Evolutionary conservation across 1,140 invertebrate genomes (phyloP), one percentile per base, ranked within the genome.

Genomic region (Spodoptera frugiperda): DNA sequence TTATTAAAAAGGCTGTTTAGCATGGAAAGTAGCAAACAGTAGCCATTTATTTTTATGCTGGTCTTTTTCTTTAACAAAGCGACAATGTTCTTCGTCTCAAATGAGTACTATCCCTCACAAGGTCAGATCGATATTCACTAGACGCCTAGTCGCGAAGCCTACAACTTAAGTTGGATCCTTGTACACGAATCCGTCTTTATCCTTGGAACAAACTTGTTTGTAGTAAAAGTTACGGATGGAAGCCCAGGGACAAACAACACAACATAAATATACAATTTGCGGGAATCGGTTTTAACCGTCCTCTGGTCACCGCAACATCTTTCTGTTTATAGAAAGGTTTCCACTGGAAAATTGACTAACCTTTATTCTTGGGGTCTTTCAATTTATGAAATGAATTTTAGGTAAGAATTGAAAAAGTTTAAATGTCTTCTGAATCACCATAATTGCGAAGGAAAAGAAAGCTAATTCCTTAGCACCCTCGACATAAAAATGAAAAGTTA

Each of bases 181-280:
- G 57, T 61, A 61, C 17, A 17, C 57, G n/a, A 61, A 61, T 61
- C n/a, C 33, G 39, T 61, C 30, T 61, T 61, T 15, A 55, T 55
- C 19, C 12, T 15, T n/a, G 33, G 33, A 33, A 61, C 57, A 61
- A 61, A 61, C 8, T 44, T 61, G 57, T 61, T 61, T 61, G 57
- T 17, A 39, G 30, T 61, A 44, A 39, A 61, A 61, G 57, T 61
- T 61, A 61, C 57, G 57, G 30, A 39, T 39, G 57, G 33, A 61
- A 33, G 33, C n/a, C 33, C 9, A 15, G 57, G 57, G 57, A 61
- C 57, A 61, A 61, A 61, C 57, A 59, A 61, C 33, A 61, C 33
- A 17, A 61, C n/a, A 19, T 61, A 61, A 61, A 61, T 44, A 44
- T 61, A 11, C 15, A 12, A 33, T 30, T 61, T 44, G 30, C 57